Percentiles rank a stretch among this genome's conserved stretches.
Conservation (phyloP, 2,113 vertebrate species). For the Vicugna pacos region DNA sequence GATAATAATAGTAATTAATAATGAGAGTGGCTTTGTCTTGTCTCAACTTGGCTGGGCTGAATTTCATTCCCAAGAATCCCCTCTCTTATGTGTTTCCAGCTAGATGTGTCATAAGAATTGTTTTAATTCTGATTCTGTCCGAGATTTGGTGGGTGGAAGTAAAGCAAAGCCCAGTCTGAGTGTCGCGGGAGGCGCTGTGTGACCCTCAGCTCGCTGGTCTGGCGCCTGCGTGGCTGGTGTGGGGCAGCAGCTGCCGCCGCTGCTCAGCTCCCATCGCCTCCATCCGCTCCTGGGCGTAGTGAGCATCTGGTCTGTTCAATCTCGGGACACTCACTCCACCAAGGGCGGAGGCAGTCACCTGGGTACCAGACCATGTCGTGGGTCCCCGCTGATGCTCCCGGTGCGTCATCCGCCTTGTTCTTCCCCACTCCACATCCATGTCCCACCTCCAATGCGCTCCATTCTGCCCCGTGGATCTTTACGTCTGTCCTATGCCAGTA, state of each 20-base stretch:
- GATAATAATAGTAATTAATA: neutral
- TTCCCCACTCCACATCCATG: neutral
- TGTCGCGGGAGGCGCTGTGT: fast-evolving
- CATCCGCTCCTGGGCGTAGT: neutral
- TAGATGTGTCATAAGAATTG: neutral
- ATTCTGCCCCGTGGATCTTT: neutral
- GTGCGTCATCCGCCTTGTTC: neutral
- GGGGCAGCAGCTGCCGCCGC: no score
- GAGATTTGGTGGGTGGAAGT: neutral
- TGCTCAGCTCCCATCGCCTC: neutral
- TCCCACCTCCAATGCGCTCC: neutral
- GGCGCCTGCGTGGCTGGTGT: no score
- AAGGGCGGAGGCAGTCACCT: neutral
- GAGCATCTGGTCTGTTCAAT: no score
- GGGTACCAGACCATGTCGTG: neutral
- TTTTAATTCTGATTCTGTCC: neutral
- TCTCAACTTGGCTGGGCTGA: neutral
- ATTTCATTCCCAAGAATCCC: neutral
- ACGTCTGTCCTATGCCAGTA: neutral
- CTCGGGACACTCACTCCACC: neutral
- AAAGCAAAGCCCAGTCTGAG: neutral
- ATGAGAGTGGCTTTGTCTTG: neutral
- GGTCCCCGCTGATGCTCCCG: neutral
- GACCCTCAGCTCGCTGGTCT: neutral
- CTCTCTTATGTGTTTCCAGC: neutral